Base-by-base conservation (phyloP, 1,140 invertebrate species). In the Brachionus rubens region DNA sequence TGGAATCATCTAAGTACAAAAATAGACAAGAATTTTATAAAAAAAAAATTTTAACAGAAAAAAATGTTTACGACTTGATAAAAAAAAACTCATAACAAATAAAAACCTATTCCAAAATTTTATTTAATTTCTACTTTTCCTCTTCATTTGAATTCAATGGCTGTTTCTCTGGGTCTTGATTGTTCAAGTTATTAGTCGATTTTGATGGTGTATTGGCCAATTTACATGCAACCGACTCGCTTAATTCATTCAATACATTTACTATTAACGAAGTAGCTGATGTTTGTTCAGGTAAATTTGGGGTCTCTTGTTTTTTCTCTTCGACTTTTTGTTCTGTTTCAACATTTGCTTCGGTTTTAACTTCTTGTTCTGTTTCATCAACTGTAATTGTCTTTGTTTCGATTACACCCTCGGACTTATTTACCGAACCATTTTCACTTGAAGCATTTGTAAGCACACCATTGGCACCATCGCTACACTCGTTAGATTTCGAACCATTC, bases 391-490 rank as follows among this genome's bases (percentile, higher is more conserved):
- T 26, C 4, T 65, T 65, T 19, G 54, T 59, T 16, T 65, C 59
- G n/a, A 43, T 65, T 12, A 41, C 59, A 2, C 28, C 54, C 9
- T 59, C 54, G n/a, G 28, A 59, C 36, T 33, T 59, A 30, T 65
- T 43, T 19, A 65, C 24, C 12, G 68, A 72, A 24, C 33, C 50
- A n/a, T 72, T 72, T 41, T 72, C 68, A 72, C 46, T 72, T 12
- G 46, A 50, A 9, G 68, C 46, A 72, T 72, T 72, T 33, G 46
- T 72, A n/a, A 72, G n/a, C 9, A 72, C 68, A 16, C 68, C 68
- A 54, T 72, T 48, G 6, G 46, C 46, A 21, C 43, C 68, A 72
- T 72, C 68, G 26, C 33, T 50, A 21, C 43, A 48, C 46, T 50
- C 43, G 14, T 54, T 54, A 16, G 59, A 65, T 41, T 65, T 65